Percentiles rank a stretch among this genome's conserved stretches.
These are phyloP conservation scores for Pogonocichla stellata DNA, from an alignment of 2,113 vertebrate genomes.

Conservation along the genomic window DNA sequence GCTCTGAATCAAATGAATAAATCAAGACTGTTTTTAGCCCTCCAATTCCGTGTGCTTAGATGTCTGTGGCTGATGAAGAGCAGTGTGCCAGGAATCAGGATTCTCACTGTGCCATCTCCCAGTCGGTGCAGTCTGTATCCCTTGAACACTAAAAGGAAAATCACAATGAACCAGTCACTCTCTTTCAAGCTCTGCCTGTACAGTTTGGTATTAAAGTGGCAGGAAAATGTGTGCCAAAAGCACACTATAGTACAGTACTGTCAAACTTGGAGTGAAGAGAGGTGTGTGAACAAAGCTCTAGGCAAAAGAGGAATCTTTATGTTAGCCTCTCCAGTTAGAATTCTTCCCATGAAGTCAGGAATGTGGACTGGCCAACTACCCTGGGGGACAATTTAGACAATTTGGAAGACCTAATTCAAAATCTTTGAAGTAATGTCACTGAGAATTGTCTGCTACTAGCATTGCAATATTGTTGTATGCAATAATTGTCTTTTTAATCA, in stretches of 20 bases:
- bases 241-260: neutral
- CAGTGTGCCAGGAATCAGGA: neutral
- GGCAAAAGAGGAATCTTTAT: neutral
- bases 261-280: neutral
- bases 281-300: neutral
- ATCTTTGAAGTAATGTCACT: neutral
- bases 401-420: neutral
- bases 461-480: neutral
- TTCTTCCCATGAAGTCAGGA: neutral
- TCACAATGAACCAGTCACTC: neutral
- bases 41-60: neutral
- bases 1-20: conserved; percentile 13
- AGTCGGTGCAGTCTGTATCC: neutral
- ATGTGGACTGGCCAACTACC: neutral
- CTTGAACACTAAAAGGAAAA: neutral
- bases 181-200: neutral
- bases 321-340: neutral
- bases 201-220: neutral
- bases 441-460: neutral
- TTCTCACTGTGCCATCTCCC: neutral
- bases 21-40: neutral
- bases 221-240: neutral
- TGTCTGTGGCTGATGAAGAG: conserved; percentile 18
- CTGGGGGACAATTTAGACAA: neutral
- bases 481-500: neutral